Percentiles rank a stretch among this genome's conserved stretches.
Conservation (phyloP, 2,888 invertebrate species). For the Cristatella mucedo region DNA sequence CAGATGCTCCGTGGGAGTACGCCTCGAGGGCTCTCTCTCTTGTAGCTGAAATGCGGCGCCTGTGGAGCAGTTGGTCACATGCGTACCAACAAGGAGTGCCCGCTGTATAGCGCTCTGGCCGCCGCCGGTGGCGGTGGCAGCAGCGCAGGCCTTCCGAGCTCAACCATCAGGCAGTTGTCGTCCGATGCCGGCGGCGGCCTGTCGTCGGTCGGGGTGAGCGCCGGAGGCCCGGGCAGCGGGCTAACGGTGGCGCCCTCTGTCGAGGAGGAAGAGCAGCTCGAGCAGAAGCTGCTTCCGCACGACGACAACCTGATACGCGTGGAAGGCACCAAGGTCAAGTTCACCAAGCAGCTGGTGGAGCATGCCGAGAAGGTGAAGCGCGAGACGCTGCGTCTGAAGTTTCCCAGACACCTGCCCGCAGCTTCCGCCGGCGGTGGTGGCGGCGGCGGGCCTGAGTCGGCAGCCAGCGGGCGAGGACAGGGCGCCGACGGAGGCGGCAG, state of each 20-base stretch:
- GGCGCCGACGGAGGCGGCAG: constrained; percentile 44
- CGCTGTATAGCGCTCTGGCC: constrained; percentile 56
- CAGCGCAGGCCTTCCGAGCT: neutral
- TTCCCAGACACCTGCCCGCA: constrained; percentile 45
- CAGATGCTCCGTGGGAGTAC: too few relatives aligned
- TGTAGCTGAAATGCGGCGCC: constrained; percentile 73
- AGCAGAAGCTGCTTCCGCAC: constrained; percentile 44
- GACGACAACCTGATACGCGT: constrained; percentile 49
- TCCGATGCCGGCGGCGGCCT: neutral
- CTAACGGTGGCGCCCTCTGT: constrained; percentile 43
- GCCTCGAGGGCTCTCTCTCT: too few relatives aligned
- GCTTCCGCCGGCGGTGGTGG: neutral
- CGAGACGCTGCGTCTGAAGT: constrained; percentile 58
- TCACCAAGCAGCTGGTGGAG: constrained; percentile 70
- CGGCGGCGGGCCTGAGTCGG: too few relatives aligned
- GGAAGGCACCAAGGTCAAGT: constrained; percentile 74
- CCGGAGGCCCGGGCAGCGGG: constrained; percentile 10
- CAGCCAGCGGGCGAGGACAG: too few relatives aligned
- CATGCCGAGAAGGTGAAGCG: constrained; percentile 66
- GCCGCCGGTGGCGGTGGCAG: constrained; percentile 47
- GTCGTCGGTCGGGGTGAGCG: constrained; percentile 10
- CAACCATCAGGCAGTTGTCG: too few relatives aligned
- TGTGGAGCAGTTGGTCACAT: constrained; percentile 66
- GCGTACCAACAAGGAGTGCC: constrained; percentile 93
- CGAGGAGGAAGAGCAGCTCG: constrained; percentile 61